A percentile compares a stretch with the other conserved stretches of the same genome.
Conservation (phyloP, 2,113 vertebrate species). For the Synodontis membranacea region DNA sequence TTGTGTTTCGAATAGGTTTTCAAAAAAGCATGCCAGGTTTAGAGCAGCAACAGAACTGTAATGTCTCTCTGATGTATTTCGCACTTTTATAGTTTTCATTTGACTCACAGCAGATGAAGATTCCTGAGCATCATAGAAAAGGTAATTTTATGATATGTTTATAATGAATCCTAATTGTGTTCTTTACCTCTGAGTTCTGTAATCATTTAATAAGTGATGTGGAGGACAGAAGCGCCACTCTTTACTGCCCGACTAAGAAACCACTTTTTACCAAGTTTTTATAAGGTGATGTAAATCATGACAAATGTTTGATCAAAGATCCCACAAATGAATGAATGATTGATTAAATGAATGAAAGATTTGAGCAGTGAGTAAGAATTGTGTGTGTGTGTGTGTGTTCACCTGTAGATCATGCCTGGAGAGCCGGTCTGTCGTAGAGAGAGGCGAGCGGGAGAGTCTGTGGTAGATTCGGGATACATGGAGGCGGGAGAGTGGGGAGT, state of each 20-base stretch:
- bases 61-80: too few relatives aligned
- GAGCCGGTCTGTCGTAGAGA: slow-evolving; percentile 95
- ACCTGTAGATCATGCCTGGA: slow-evolving; percentile 99
- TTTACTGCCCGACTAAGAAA: too few relatives aligned
- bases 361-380: not conserved
- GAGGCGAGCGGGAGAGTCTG: slow-evolving; percentile 95
- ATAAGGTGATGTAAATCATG: not conserved
- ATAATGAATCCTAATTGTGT: not conserved
- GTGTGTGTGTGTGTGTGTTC: slow-evolving; percentile 45
- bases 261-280: too few relatives aligned
- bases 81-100: too few relatives aligned
- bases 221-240: too few relatives aligned
- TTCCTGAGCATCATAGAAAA: too few relatives aligned
- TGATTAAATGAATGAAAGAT: not conserved
- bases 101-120: too few relatives aligned
- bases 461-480: slow-evolving; percentile 99
- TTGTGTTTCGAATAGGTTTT: too few relatives aligned
- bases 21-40: too few relatives aligned
- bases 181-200: not conserved
- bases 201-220: too few relatives aligned
- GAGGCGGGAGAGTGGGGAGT: slow-evolving; percentile 71
- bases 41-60: too few relatives aligned
- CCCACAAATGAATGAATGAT: not conserved
- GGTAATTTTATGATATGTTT: not conserved
- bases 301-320: not conserved